Base-by-base conservation (phyloP, 2,888 invertebrate genomes). In the Agrochola macilenta region DNA sequence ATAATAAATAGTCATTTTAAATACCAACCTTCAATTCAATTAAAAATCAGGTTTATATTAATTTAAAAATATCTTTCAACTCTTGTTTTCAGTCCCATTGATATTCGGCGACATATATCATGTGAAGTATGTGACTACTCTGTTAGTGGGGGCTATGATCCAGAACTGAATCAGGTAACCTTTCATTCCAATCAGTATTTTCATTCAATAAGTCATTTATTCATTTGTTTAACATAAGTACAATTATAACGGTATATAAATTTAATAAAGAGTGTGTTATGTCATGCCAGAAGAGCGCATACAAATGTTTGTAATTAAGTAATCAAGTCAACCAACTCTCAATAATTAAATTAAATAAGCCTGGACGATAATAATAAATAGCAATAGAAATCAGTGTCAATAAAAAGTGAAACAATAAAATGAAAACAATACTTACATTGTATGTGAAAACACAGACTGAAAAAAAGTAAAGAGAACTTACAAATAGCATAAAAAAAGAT, bases 121-220 rank as follows among this genome's bases (percentile, higher is more conserved):
- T 99, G 99, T 96, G 99, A 99, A 97, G 97, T 98, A 35, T 99
- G 99, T 95, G 98, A 98, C 90, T 95, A 97, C 20, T 97, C 97
- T 14, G 98, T 99, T 0, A 99, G 98, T 89, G 99, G 99, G 46
- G 99, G 99, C 26, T 99, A 98, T 94, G 99, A 99, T 96, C 98
- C 98, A 20, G 97, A 97, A 85, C 92, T 98, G 43, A 99, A 99
- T 95, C 99, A 99, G 93, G 96, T 95, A 89, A 63, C 2, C 2
- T 30, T 64, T 57, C 0, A 14, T 46, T 69, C 64, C 0, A 30
- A 4, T 14, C 14, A 8, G 9, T 78, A 54, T 43, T 12, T 23
- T 60, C 0, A 23, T 69, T 23, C 30, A 17, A 49, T 49, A 66
- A 49, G 49, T 30, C 4, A 60, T 64, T 39, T 39, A 14, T 14